Conservation (phyloP, 2,888 invertebrate genomes). For the Eupelmus urozonus region DNA sequence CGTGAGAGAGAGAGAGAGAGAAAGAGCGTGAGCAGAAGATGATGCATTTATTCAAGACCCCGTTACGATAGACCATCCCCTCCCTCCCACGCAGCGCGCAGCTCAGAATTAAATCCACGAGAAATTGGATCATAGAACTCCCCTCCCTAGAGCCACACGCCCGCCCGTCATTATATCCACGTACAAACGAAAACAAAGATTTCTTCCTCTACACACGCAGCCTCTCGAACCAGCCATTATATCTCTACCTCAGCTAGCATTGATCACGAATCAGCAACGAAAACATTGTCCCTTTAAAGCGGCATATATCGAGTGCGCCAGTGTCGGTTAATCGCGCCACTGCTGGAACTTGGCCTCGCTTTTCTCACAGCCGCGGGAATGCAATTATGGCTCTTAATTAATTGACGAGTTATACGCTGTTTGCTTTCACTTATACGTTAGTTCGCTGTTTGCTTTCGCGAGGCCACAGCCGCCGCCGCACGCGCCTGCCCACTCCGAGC, state of each 20-base stretch:
- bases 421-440: conserved; percentile 25
- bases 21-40: neutral
- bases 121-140: no score
- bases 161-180: no score
- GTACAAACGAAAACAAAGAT: no score
- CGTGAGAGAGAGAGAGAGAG: conserved; percentile 1
- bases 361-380: conserved; percentile 8
- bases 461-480: neutral
- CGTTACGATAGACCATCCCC: neutral
- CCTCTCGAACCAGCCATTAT: no score
- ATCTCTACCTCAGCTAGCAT: no score
- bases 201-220: no score
- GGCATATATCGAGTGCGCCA: no score
- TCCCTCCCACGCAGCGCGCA: neutral
- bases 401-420: conserved; percentile 26
- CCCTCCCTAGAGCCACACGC: no score
- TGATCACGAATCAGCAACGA: no score
- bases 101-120: no score
- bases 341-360: neutral
- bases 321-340: no score
- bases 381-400: conserved; percentile 39
- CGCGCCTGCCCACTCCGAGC: neutral
- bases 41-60: conserved; percentile 16
- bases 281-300: no score
- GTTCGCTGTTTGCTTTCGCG: conserved; percentile 12